Percentiles rank a stretch among this genome's conserved stretches.
These are phyloP conservation scores for Nymphalis urticae DNA, from an alignment of 2,888 invertebrate species.

Conservation along the genomic window DNA sequence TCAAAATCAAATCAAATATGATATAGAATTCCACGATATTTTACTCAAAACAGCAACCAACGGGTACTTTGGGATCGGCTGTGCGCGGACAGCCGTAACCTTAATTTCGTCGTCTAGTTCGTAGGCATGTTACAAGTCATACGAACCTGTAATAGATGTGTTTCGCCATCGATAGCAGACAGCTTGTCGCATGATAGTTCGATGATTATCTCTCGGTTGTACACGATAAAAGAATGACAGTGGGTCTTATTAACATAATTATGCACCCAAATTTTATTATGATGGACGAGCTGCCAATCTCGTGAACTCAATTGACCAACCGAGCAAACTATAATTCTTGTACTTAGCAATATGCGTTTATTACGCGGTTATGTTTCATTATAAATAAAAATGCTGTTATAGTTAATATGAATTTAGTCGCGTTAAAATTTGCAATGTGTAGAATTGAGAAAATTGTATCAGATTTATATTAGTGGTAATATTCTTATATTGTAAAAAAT, in stretches of 20 bases:
- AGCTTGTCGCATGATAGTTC: constrained; percentile 35
- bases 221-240: constrained; percentile 43
- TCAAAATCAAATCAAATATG: too few relatives aligned
- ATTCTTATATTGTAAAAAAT: too few relatives aligned
- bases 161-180: constrained; percentile 35
- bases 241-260: constrained; percentile 42
- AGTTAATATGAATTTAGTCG: not conserved
- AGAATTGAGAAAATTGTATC: not conserved
- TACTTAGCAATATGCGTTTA: constrained; percentile 13
- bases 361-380: not conserved
- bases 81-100: not conserved
- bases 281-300: constrained; percentile 38
- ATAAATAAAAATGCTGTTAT: not conserved
- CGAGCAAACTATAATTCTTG: constrained; percentile 17
- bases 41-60: not conserved
- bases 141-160: constrained; percentile 22
- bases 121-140: constrained; percentile 23
- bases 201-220: constrained; percentile 38
- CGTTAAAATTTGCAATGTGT: not conserved
- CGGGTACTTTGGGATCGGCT: not conserved
- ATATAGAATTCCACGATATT: too few relatives aligned
- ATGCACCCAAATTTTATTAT: constrained; percentile 37
- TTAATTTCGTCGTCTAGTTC: not conserved
- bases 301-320: constrained; percentile 26
- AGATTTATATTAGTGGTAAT: not conserved